Percentiles rank a stretch among this genome's conserved stretches.
Conservation (phyloP, 1,140 invertebrate species). For the Drosophila bocki region DNA sequence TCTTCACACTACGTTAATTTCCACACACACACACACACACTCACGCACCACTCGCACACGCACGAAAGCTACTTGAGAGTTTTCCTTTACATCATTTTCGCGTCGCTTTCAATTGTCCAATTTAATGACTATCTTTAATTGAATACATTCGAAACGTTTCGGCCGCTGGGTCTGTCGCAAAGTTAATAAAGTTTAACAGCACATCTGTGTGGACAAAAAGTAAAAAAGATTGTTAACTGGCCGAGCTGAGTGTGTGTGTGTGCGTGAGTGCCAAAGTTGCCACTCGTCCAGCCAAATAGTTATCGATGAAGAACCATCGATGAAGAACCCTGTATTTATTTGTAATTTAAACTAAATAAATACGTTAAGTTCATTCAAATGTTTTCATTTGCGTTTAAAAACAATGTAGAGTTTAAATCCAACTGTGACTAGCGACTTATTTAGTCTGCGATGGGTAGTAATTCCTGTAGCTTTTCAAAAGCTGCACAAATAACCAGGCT, state of each 20-base stretch:
- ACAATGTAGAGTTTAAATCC: no score
- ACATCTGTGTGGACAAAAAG: constrained; percentile 28
- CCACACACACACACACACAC: constrained; percentile 43
- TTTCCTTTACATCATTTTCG: constrained; percentile 53
- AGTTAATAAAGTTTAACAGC: constrained; percentile 10
- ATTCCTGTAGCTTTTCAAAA: no score
- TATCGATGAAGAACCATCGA: no score
- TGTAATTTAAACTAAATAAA: no score
- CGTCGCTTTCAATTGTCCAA: neutral
- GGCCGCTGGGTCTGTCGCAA: neutral
- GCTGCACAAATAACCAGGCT: no score
- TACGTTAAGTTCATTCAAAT: no score
- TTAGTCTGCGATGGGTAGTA: no score
- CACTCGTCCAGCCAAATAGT: neutral
- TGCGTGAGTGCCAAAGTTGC: constrained; percentile 27
- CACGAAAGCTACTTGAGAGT: constrained; percentile 38
- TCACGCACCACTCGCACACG: neutral
- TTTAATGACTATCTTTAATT: neutral
- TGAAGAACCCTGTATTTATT: no score
- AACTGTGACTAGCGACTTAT: no score
- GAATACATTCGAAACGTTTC: neutral
- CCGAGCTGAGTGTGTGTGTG: no score
- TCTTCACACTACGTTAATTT: constrained; percentile 76
- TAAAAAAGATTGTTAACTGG: constrained; percentile 38
- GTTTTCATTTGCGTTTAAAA: no score